Evolutionary conservation across 2,113 vertebrate species (phyloP), one percentile per base, ranked within the genome.

Genomic region (Tragelaphus strepsiceros): DNA sequence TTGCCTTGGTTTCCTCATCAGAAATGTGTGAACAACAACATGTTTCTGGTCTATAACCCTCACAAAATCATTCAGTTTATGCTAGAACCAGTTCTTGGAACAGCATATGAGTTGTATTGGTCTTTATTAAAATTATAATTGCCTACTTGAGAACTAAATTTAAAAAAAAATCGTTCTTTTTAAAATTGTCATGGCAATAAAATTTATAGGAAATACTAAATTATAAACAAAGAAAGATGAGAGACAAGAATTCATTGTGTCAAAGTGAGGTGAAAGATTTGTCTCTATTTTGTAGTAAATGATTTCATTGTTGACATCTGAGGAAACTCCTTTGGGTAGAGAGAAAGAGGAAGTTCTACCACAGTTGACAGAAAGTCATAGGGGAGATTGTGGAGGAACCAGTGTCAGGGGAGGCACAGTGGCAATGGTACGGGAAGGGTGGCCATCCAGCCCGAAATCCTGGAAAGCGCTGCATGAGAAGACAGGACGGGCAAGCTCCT

Each of bases 191-290:
- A 49, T 39, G 88, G 13, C 1, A 16, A 61, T 14, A 71, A 85
- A 43, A 62, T 61, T 74, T 21, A n/a, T 61, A 94, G 32, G 30
- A 58, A 85, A 95, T 58, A 21, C 7, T 85, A 12, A 88, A 21
- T 6, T 51, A 58, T 77, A 58, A 91, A 91, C 6, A 53, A 85
- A 81, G 19, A 94, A 93, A 88, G 53, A 26, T 7, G 6, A 96
- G 89, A 92, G n/a, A 46, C 0, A 54, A 77, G 15, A 56, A 86
- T 54, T 59, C 5, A 24, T 53, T 80, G 9, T 78, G 16, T 62
- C 26, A 92, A 61, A 59, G 14, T 43, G 13, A 92, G 32, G 6
- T 71, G 30, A 61, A 92, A 56, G 26, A n/a, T 35, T 51, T 82
- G 49, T 77, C 32, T 90, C 15, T 51, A 14, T 43, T 89, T 77